Conservation (phyloP, 2,113 vertebrate genomes). For the Blennius ocellaris region DNA sequence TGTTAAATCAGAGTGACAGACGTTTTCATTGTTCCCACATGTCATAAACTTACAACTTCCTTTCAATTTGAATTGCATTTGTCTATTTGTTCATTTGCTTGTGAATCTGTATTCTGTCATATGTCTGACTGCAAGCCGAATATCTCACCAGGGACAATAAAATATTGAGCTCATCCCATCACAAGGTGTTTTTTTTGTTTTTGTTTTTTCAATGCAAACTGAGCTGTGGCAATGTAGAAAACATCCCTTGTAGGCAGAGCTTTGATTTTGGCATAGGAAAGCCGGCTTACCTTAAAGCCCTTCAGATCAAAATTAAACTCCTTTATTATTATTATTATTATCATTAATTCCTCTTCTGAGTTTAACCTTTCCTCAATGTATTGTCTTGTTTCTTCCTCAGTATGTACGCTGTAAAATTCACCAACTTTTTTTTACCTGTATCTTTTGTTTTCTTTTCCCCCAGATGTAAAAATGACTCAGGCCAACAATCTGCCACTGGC, state of each 20-base stretch:
- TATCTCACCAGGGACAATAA: slow-evolving; percentile 68
- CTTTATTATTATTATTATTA: not conserved
- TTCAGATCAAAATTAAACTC: slow-evolving; percentile 40
- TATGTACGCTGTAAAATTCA: too few relatives aligned
- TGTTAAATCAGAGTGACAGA: slow-evolving; percentile 47
- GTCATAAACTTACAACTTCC: slow-evolving; percentile 49
- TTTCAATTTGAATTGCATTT: slow-evolving; percentile 41
- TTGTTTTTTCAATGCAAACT: slow-evolving; percentile 45
- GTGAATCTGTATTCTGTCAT: slow-evolving; percentile 58
- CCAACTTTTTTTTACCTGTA: too few relatives aligned
- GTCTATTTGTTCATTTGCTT: slow-evolving; percentile 66
- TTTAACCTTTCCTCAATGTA: too few relatives aligned
- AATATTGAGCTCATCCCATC: slow-evolving; percentile 62
- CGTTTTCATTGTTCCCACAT: slow-evolving; percentile 46
- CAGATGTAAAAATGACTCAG: slow-evolving; percentile 40
- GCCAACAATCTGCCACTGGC: slow-evolving; percentile 28
- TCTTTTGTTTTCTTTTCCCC: slow-evolving; percentile 15
- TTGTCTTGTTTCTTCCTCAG: too few relatives aligned
- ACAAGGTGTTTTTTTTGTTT: slow-evolving; percentile 44
- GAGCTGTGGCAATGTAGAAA: slow-evolving; percentile 45
- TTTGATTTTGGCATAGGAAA: slow-evolving; percentile 27
- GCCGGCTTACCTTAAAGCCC: slow-evolving; percentile 34
- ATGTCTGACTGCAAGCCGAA: slow-evolving; percentile 65
- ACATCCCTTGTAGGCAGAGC: slow-evolving; percentile 43
- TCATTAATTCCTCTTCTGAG: too few relatives aligned